These are phyloP conservation scores for Arnoldichthys spilopterus DNA, from an alignment of 2,797 vertebrate genomes.

Conservation along the genomic window DNA sequence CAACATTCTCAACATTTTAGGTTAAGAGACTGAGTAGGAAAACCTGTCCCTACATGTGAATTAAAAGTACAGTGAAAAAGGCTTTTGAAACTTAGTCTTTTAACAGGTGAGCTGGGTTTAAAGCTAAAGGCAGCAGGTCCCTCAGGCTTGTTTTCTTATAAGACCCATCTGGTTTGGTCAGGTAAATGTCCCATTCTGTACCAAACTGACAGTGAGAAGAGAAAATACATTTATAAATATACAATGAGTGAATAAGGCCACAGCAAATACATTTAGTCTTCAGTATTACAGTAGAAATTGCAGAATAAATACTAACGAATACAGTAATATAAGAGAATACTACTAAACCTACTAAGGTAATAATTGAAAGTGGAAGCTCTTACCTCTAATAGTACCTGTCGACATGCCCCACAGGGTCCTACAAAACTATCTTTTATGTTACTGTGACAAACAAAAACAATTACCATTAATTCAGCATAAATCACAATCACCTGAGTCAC, in stretches of 20 bases:
- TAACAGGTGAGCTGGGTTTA: slow-evolving; percentile 80
- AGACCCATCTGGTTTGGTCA: slow-evolving; percentile 86
- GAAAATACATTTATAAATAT: not conserved
- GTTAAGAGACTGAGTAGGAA: not conserved
- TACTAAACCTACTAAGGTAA: too few species aligned
- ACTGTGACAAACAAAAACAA: slow-evolving; percentile 66
- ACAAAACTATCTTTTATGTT: slow-evolving; percentile 84
- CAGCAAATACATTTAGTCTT: not conserved
- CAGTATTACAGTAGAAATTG: not conserved
- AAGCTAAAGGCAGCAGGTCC: slow-evolving; percentile 86
- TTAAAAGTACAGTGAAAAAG: not conserved
- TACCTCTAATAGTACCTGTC: slow-evolving; percentile 95
- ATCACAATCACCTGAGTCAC: not conserved
- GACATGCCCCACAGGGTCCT: slow-evolving; percentile 88
- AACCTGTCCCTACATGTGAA: not conserved
- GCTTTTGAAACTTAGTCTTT: slow-evolving; percentile 62
- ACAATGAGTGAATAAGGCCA: not conserved
- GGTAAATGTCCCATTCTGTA: slow-evolving; percentile 83
- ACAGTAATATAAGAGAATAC: too few species aligned
- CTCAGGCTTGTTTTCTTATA: slow-evolving; percentile 82
- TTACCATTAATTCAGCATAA: not conserved
- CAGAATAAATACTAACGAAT: not conserved
- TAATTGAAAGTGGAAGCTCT: slow-evolving; percentile 33
- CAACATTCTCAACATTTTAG: not conserved
- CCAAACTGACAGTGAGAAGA: slow-evolving; percentile 75